Evolutionary conservation across 1,140 invertebrate genomes (phyloP), one percentile per base, ranked within the genome.

Genomic region (Ips nitidus): DNA sequence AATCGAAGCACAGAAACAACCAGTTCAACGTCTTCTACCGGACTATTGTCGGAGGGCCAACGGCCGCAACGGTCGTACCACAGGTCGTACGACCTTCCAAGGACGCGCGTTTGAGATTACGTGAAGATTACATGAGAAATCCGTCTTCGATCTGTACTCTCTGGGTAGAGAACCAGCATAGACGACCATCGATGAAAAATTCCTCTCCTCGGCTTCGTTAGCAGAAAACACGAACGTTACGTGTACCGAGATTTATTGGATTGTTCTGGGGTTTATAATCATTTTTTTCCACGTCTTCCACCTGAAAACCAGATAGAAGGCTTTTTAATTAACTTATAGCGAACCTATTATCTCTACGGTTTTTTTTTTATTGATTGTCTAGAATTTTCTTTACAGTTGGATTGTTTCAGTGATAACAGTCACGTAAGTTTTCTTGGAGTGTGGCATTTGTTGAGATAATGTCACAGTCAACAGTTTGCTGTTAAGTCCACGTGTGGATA

Each of bases 21-120:
- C 7, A 22, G 45, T 8, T 50, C 45, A 50, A 50, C 22, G 45
- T 50, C 45, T 50, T 50, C 22, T 8, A 22, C 45, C 22, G 45
- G 45, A 50, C 45, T 50, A 50, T 55, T 55, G 52, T 55, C 52
- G 52, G 52, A 55, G 52, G 52, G 52, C 52, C 52, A 55, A 55
- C 37, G 52, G 52, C 37, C 52, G 37, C 8, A 38, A 55, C 37
- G 52, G 52, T 38, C 52, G 45, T 50, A 8, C 45, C 45, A 50
- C 45, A 50, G 52, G 52, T 55, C 57, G 40, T 7, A 59, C 57
- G 57, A 59, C 57, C 57, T 59, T 59, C 57, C 57, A 59, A 59
- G 57, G 57, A 59, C 57, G 57, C 41, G 57, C 57, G 57, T 40
- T 59, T 42, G 57, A 59, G 57, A 59, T 59, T 59, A 59, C 57